Base-by-base conservation (phyloP, 2,888 invertebrate species). In the Caenorhabditis uteleia region DNA sequence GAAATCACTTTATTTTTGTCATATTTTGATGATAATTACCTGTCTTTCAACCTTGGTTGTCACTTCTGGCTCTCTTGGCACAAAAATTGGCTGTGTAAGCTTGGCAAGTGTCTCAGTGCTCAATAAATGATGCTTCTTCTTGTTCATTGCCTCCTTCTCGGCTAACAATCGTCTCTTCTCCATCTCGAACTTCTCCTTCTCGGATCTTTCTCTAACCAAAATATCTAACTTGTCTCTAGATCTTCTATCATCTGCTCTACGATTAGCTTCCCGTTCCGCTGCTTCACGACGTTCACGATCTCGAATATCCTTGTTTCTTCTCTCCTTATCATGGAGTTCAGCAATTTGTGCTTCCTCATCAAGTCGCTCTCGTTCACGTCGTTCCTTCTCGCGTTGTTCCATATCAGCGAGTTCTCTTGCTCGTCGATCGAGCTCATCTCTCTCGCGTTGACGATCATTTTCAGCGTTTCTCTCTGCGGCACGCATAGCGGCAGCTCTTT, bases 241-340 rank as follows among this genome's bases (percentile, higher is more conserved):
- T 20, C 78, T 65, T 12, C 79, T 62, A 43, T 81, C 82, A 29
- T 82, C 81, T 10, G 56, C 34, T 51, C 73, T 56, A 10, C 82
- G 60, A 2, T 47, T 57, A 6, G 64, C 69, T 40, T 82, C 82
- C 26, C 82, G 74, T 14, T 74, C 77, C 10, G 74, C 77, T 12
- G 82, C 82, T 45, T 79, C 77, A 10, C 62, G 55, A 12, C 82
- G 48, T 36, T 82, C 81, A 6, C 68, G 66, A 7, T 82, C 82
- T 3, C 82, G 75, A 25, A 75, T 70, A 12, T 73, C 77, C 16
- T 77, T 77, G 43, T 80, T 81, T n/a, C 79, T 65, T 12, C 74
- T 57, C 51, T 82, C 82, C 31, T 64, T 58, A 1, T 79, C 79
- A 1, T 68, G 65, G 21, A 81, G 65, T 38, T 80, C 77, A n/a